phyloP scores from a whole-genome alignment of 2,888 invertebrate genomes.

The Ptychoptera contaminata region DNA sequence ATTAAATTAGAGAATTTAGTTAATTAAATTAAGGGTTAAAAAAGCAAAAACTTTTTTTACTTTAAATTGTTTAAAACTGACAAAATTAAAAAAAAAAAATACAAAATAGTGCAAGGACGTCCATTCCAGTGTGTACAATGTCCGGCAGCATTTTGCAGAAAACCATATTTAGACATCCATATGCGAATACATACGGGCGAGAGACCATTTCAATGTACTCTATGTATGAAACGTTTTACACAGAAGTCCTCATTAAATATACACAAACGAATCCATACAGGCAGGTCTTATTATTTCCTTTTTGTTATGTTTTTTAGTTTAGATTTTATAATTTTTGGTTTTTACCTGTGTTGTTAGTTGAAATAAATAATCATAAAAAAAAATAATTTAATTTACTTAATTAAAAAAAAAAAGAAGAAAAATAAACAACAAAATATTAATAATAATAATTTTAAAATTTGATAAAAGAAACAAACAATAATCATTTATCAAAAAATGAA shows the following conservation, averaged over 20 bases:
- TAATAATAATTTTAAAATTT: too few species aligned
- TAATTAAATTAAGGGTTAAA: not conserved
- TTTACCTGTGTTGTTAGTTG: slow-evolving; percentile 17
- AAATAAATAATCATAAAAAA: too few species aligned
- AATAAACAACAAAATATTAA: too few species aligned
- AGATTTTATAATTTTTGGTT: not conserved
- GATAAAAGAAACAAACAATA: too few species aligned
- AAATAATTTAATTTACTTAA: too few species aligned
- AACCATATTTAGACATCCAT: slow-evolving; percentile 37
- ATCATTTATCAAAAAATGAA: too few species aligned
- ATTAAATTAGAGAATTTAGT: not conserved
- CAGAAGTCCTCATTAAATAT: slow-evolving; percentile 70
- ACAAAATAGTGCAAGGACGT: slow-evolving; percentile 13
- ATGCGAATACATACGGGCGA: slow-evolving; percentile 29
- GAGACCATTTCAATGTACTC: slow-evolving; percentile 18
- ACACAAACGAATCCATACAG: slow-evolving; percentile 64
- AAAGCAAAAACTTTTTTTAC: not conserved
- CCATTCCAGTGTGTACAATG: slow-evolving; percentile 36
- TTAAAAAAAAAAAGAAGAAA: too few species aligned
- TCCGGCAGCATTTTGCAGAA: slow-evolving; percentile 40
- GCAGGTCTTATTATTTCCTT: slow-evolving; percentile 24
- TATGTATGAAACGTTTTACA: slow-evolving; percentile 52
- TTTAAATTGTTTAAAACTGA: not conserved
- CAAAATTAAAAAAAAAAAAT: too few species aligned
- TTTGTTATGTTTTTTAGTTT: not conserved